These are phyloP conservation scores for Tetramorium bicarinatum DNA, from an alignment of 2,888 invertebrate species.

Conservation along the genomic window DNA sequence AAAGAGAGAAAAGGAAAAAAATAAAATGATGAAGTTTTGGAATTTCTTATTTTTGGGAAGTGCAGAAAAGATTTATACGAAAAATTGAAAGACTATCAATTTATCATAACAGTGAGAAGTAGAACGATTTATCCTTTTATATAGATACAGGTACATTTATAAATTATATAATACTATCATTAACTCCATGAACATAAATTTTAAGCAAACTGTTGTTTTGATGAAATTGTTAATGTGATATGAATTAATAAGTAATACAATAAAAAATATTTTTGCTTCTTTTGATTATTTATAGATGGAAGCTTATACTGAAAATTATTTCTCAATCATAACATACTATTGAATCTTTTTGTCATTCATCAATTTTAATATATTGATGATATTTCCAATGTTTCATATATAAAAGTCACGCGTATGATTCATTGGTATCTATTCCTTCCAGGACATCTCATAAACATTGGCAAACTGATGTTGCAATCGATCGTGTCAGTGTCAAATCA, in stretches of 20 bases:
- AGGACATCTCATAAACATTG: background rate
- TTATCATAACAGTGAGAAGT: background rate
- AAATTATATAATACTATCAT: too few species aligned
- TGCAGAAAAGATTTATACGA: background rate
- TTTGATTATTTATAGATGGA: background rate
- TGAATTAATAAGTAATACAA: background rate
- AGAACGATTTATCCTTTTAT: background rate
- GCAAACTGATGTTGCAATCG: background rate
- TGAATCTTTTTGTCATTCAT: background rate
- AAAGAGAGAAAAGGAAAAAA: background rate
- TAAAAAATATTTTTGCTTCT: background rate
- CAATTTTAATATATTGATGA: background rate
- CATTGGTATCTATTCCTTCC: conserved; percentile 6
- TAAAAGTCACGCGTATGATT: background rate
- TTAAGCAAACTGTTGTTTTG: background rate
- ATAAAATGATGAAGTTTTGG: background rate
- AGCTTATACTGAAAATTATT: conserved; percentile 1
- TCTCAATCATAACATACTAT: background rate
- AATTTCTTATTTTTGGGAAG: background rate
- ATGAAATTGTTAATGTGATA: background rate
- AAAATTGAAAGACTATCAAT: background rate
- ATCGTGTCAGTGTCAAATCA: conserved; percentile 7
- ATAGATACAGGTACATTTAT: too few species aligned
- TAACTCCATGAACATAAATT: background rate
- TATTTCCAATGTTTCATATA: too few species aligned